Base-by-base conservation (phyloP, 2,113 vertebrate genomes). In the Oreochromis niloticus region DNA sequence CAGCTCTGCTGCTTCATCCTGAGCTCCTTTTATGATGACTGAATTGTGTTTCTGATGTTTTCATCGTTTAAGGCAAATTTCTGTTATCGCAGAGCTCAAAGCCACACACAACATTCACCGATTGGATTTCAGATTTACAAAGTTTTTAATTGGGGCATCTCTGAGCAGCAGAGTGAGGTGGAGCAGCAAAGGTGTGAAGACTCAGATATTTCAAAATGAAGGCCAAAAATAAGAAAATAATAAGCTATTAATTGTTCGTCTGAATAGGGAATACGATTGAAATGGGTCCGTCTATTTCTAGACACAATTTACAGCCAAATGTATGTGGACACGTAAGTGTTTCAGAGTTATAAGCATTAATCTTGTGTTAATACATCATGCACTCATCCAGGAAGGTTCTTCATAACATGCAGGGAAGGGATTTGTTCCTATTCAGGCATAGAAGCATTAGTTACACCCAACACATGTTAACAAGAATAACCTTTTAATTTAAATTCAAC, bases 341-440 rank as follows among this genome's bases (percentile, higher is more conserved):
- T 22, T 41, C 7, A 68, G 39, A 68, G 36, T 36, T 68, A 14
- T 16, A 22, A 24, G n/a, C 2, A 0, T 24, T 43, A 71, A 43
- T 0, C 7, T 43, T 2, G 36, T 9, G 13, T 63, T 36, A n/a
- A 6, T 63, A n/a, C 32, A 36, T 34, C 7, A 71, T 0, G 4
- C 66, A 3, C 36, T 24, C 39, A 0, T 41, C 7, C 36, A 41
- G 63, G 1, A 4, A 22, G 36, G 6, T 39, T 41, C 4, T 41
- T 68, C 7, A 24, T 43, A 3, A 22, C n/a, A 1, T 71, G 0
- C n/a, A 22, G 11, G 36, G 0, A 22, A 43, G 4, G 7, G 1
- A 24, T 22, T 0, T 0, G 34, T 41, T 8, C 0, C 63, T 68
- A 0, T 68, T 68, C 11, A 41, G 1, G 1, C 36, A 43, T 0